Conservation (phyloP, 2,113 vertebrate genomes). For the Anser cygnoides region DNA sequence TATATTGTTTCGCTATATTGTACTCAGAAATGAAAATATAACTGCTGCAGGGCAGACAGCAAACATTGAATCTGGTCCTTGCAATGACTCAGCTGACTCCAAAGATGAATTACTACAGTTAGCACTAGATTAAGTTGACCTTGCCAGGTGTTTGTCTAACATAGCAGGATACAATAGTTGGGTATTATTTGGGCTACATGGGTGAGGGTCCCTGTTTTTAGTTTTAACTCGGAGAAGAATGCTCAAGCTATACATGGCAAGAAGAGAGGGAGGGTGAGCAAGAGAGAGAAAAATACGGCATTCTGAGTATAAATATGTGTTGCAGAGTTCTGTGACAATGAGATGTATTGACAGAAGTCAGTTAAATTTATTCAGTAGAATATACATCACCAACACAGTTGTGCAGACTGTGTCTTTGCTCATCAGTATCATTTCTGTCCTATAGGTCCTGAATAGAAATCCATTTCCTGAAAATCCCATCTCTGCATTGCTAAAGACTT, state of each 20-base stretch:
- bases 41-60: neutral
- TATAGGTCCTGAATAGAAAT: neutral
- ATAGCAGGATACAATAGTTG: neutral
- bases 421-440: neutral
- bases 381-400: neutral
- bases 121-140: slow-evolving; percentile 5
- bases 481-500: neutral
- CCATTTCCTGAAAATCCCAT: neutral
- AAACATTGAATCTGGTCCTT: neutral
- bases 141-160: neutral
- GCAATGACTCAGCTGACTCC: slow-evolving; percentile 6
- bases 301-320: slow-evolving; percentile 16
- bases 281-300: neutral
- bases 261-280: neutral
- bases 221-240: neutral
- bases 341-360: slow-evolving; percentile 31
- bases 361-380: slow-evolving; percentile 20
- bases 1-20: neutral
- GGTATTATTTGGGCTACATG: neutral
- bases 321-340: neutral
- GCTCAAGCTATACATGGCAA: neutral
- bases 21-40: slow-evolving; percentile 30
- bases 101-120: slow-evolving; percentile 14
- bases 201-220: neutral
- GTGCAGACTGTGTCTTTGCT: neutral